Conservation (phyloP, 2,888 invertebrate genomes). For the Melitaea athalia region DNA sequence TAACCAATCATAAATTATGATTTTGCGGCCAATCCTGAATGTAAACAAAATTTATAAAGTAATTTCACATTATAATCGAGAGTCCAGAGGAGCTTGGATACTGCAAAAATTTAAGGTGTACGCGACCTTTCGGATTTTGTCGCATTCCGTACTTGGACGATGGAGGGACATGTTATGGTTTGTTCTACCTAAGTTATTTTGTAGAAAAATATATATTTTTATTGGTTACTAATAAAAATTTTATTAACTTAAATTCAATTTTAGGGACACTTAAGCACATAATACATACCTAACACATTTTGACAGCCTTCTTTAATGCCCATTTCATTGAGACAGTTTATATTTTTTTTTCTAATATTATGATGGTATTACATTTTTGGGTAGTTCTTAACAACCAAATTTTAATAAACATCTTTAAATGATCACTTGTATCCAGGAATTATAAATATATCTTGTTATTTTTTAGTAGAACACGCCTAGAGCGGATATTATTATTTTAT, state of each 20-base stretch:
- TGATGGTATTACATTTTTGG: too few species aligned
- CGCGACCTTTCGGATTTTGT: slow-evolving; percentile 25
- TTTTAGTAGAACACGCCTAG: too few species aligned
- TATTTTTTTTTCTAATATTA: too few species aligned
- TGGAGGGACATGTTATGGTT: slow-evolving; percentile 10
- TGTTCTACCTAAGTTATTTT: slow-evolving; percentile 11
- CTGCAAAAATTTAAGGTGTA: slow-evolving; percentile 41
- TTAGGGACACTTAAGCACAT: neutral
- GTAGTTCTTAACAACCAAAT: too few species aligned
- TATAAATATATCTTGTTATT: too few species aligned
- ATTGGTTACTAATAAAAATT: neutral
- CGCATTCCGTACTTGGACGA: slow-evolving; percentile 26
- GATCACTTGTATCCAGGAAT: too few species aligned
- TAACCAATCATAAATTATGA: slow-evolving; percentile 70
- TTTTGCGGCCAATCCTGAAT: slow-evolving; percentile 61
- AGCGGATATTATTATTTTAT: too few species aligned
- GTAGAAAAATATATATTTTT: neutral
- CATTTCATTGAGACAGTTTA: too few species aligned
- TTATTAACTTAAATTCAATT: neutral
- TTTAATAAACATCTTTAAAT: too few species aligned
- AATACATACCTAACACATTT: too few species aligned
- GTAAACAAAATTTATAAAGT: slow-evolving; percentile 64
- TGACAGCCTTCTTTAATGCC: too few species aligned
- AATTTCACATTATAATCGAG: slow-evolving; percentile 59
- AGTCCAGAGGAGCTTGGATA: slow-evolving; percentile 38